phyloP scores from a whole-genome alignment of 2,888 invertebrate genomes.

The Oscheius sp. region DNA sequence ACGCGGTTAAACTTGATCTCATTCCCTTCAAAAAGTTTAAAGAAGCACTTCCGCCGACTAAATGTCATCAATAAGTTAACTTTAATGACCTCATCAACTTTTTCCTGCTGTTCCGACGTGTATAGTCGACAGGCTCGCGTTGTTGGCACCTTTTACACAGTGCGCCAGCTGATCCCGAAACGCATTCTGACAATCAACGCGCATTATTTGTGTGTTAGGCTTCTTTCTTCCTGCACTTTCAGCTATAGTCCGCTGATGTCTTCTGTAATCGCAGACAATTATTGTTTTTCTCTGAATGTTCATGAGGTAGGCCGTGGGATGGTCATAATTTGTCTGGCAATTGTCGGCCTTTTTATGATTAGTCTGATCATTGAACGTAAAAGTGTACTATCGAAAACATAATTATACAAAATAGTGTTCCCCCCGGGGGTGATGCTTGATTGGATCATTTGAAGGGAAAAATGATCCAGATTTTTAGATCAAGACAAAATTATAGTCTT shows the following conservation, averaged over 20 bases:
- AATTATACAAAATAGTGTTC: no score
- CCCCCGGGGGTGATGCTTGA: no score
- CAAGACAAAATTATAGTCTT: neutral
- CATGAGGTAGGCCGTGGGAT: constrained; percentile 6
- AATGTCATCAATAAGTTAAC: neutral
- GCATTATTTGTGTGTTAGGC: constrained; percentile 10
- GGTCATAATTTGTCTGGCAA: neutral
- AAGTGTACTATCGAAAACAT: neutral
- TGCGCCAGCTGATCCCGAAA: constrained; percentile 28
- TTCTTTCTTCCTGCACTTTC: neutral
- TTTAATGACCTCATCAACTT: constrained; percentile 3
- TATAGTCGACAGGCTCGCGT: constrained; percentile 26
- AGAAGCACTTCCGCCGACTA: constrained; percentile 8
- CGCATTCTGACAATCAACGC: constrained; percentile 28
- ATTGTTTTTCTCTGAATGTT: neutral
- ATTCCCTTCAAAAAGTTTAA: neutral
- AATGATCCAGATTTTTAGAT: neutral
- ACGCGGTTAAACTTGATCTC: neutral
- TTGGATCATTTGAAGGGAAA: no score
- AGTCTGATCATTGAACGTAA: neutral
- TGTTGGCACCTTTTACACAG: constrained; percentile 28
- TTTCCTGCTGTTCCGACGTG: constrained; percentile 11
- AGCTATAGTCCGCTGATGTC: constrained; percentile 1
- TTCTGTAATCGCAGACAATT: neutral
- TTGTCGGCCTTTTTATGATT: neutral